A percentile compares a stretch with the other conserved stretches of the same genome.
Evolutionary conservation across 1,140 invertebrate species (phyloP).

Genomic region (Microplitis demolitor): DNA sequence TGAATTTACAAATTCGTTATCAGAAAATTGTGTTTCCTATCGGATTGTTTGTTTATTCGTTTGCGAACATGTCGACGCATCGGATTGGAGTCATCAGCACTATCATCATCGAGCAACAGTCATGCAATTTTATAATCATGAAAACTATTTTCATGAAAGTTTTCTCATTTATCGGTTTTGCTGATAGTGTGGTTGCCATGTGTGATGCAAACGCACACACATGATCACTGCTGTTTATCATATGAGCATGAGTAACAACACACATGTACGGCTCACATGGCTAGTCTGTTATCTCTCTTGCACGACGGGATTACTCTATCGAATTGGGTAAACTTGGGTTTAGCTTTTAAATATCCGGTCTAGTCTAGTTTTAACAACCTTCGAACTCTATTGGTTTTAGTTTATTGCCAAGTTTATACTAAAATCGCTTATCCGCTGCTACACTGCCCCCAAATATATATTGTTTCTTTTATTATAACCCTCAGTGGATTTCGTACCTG

Average conservation of each 20-base stretch:
- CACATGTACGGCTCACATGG: background rate
- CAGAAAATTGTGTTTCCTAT: too few relatives aligned
- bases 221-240: background rate
- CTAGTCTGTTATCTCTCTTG: background rate
- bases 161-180: conserved; percentile 47
- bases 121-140: background rate
- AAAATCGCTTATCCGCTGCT: conserved; percentile 8
- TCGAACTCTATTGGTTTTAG: conserved; percentile 29
- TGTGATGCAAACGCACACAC: conserved; percentile 21
- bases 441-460: conserved; percentile 40
- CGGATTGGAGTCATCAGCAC: background rate
- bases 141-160: conserved; percentile 43
- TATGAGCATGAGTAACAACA: too few relatives aligned
- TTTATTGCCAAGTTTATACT: conserved; percentile 20
- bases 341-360: conserved; percentile 41
- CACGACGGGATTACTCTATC: background rate
- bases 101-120: background rate
- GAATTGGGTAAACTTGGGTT: background rate
- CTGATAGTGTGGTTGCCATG: conserved; percentile 38
- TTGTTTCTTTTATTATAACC: conserved; percentile 50
- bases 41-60: background rate
- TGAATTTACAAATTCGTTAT: background rate
- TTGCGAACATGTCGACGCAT: background rate
- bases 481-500: conserved; percentile 29
- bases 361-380: conserved; percentile 49